Conservation (phyloP, 2,113 vertebrate genomes). For the Menidia beryllina region DNA sequence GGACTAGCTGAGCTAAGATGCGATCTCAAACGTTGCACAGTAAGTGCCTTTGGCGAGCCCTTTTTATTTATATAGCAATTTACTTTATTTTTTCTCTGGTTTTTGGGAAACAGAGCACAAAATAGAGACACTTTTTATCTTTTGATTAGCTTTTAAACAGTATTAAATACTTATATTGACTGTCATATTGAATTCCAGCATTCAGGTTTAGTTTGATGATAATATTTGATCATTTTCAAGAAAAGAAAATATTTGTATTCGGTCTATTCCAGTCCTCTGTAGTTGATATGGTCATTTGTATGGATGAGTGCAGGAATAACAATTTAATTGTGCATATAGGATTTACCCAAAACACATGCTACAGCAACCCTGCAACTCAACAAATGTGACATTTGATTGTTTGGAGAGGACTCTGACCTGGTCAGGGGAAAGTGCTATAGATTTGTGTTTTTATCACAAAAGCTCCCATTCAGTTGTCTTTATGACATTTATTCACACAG, state of each 20-base stretch:
- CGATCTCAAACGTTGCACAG: conserved; percentile 70
- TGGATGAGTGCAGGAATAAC: too few relatives aligned
- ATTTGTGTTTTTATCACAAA: too few relatives aligned
- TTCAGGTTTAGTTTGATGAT: conserved; percentile 5
- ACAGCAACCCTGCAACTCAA: too few relatives aligned
- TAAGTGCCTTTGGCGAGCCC: conserved; percentile 72
- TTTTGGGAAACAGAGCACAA: conserved; percentile 17
- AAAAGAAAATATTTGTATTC: conserved; percentile 13
- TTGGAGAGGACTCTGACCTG: too few relatives aligned
- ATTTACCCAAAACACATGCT: too few relatives aligned
- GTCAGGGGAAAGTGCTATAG: too few relatives aligned
- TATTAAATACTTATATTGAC: conserved; percentile 24
- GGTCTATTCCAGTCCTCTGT: neutral
- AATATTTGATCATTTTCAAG: too few relatives aligned
- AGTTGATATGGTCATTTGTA: neutral
- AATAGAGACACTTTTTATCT: conserved; percentile 10
- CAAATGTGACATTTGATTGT: too few relatives aligned
- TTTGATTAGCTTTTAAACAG: conserved; percentile 44
- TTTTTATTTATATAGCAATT: conserved; percentile 74
- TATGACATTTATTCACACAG: too few relatives aligned
- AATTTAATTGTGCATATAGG: too few relatives aligned
- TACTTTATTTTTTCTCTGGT: conserved; percentile 46
- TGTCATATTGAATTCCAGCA: conserved; percentile 29
- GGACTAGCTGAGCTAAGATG: conserved; percentile 66
- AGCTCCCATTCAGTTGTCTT: too few relatives aligned